Evolutionary conservation across 2,797 vertebrate species (phyloP), one percentile per base, ranked within the genome.

Genomic region (Poeciliopsis presidionis): DNA sequence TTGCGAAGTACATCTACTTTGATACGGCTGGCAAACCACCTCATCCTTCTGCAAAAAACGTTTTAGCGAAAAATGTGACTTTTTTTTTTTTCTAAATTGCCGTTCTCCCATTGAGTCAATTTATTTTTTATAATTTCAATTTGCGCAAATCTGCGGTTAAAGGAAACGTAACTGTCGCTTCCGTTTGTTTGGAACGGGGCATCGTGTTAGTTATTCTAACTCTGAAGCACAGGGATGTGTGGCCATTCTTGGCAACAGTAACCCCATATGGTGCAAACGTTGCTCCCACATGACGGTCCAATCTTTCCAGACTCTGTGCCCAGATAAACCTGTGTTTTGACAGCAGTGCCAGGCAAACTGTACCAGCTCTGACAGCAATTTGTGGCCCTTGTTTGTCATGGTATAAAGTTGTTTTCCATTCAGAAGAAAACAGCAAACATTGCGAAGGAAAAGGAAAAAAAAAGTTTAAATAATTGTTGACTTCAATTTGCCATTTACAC

Each of bases 361-460:
- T n/a, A 25, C 36, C 63, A 39, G 63, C 33, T 67, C 63, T 67
- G 63, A 67, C 63, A 67, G 63, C 63, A 20, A 67, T 67, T 67
- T 67, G 63, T 67, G 36, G 12, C 11, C 39, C 65, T n/a, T 6
- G n/a, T 69, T 69, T n/a, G 39, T 43, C 65, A 69, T 7, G 22
- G 4, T n/a, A 69, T 13, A n/a, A 45, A 45, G 65, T 45, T 69
- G 25, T 12, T 69, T 45, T 45, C n/a, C 25, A n/a, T 69, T 13
- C 39, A 45, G 22, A 69, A 69, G 39, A 45, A 69, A 45, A 69
- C 41, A 69, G 22, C 39, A 45, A 69, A 25, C 13, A 45, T 7
- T 43, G 41, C 3, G 4, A 67, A 67, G 5, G 49, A 7, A 51
- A 51, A 67, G 2, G 22, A 51, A 65, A 12, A 16, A 41, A 69